phyloP scores from a whole-genome alignment of 1,140 invertebrate genomes.

The Hyposmocoma kahamanoa region DNA sequence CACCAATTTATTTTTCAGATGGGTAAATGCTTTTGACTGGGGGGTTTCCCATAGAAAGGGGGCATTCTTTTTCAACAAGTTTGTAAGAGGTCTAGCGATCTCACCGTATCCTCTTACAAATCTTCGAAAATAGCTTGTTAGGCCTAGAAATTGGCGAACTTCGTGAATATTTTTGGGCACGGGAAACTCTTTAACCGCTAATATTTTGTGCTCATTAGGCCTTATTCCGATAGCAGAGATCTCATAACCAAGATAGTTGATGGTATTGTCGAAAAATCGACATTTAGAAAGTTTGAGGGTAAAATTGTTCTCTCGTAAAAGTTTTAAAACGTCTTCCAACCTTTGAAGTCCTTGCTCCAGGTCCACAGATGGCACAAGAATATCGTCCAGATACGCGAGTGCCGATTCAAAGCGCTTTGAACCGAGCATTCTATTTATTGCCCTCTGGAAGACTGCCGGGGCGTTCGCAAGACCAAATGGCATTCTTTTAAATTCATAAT shows the following conservation, averaged over 20 bases:
- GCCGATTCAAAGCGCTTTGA: not conserved
- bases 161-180: not conserved
- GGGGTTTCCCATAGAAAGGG: not conserved
- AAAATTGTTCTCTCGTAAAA: not conserved
- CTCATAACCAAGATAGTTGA: constrained; percentile 1
- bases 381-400: constrained; percentile 1
- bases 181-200: constrained; percentile 2
- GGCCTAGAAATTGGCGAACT: not conserved
- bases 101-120: not conserved
- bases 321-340: constrained; percentile 1
- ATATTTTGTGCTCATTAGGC: not conserved
- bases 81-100: not conserved
- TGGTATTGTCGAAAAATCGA: not conserved
- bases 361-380: not conserved
- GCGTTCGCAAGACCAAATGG: not conserved
- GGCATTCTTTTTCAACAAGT: not conserved
- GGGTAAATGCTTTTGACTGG: not conserved
- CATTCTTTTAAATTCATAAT: constrained; percentile 5
- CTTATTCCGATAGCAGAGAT: not conserved
- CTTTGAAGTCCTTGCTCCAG: not conserved
- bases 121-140: not conserved
- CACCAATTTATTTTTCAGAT: not conserved
- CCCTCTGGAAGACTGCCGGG: not conserved
- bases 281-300: constrained; percentile 1
- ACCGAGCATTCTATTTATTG: not conserved